Evolutionary conservation across 2,797 vertebrate genomes (phyloP), one percentile per base, ranked within the genome.

Genomic region (Apodemus agrarius): DNA sequence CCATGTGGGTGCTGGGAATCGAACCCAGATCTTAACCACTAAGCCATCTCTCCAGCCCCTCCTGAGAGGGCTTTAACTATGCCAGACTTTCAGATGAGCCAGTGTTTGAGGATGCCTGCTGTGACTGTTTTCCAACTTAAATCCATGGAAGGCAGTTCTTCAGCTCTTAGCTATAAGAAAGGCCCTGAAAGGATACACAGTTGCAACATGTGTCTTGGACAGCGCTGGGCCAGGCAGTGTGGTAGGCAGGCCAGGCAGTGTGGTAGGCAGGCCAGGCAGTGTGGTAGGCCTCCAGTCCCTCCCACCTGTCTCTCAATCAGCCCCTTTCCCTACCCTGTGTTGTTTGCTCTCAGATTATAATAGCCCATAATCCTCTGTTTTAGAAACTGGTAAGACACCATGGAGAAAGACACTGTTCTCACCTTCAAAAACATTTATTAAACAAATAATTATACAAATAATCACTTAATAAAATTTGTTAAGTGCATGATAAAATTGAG

Each of bases 371-470:
- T 89, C 83, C 59, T 95, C 67, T 88, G 9, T 94, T 69, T 80
- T 74, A 89, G 59, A 69, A n/a, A 76, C n/a, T 97, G 59, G 52
- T 72, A 92, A n/a, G 61, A 94, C 40, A 81, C 46, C n/a, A 17
- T 89, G 63, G 57, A 81, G 76, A 90, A 74, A 90, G 65, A 43
- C 63, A 67, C 8, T 26, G 40, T 54, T 46, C n/a, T 16, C 89
- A 54, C 52, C 59, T 96, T 95, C 43, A 22, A 43, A 57, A 94
- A 91, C 3, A 92, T 79, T 86, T 75, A 78, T 76, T 90, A 89
- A 87, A 46, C 40, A 96, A 91, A 84, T 80, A 96, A 91, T 92
- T 91, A 61, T 80, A 84, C n/a, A 97, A 97, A 76, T 96, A 95
- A 82, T 89, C 59, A 89, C 54, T 91, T 78, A 86, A 87, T 94